Base-by-base conservation (phyloP, 92 coral and sea anemone genomes). In the Desmophyllum pertusum region DNA sequence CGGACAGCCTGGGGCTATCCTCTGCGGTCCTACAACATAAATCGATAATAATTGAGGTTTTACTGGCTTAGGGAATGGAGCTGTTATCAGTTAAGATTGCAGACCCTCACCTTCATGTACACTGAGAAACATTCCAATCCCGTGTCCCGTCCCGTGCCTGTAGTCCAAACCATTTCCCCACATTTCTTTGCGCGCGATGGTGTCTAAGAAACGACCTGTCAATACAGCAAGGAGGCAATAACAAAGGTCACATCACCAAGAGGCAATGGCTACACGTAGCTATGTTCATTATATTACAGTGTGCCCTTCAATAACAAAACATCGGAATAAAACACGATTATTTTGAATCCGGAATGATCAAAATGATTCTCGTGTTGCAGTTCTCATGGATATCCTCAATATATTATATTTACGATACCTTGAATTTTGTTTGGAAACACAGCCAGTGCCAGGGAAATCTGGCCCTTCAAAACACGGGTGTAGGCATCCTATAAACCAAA, bases 391-490 rank as follows among this genome's bases (percentile, higher is more conserved):
- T n/a, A n/a, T n/a, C n/a, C n/a, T 23, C 23, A 23, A 55, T 5
- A 55, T 21, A n/a, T n/a, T n/a, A 23, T 11, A 52, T 17, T 2
- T 19, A 21, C 4, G 1, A 5, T 55, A 96, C 98, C 98, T 64
- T 94, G 90, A 40, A 96, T 94, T n/a, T 33, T 86, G 74, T 96
- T 89, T 15, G 98, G 96, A 87, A 95, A 96, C 4, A 92, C 88
- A 68, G 86, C 48, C 59, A 87, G 53, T 13, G 96, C 94, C 21
- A 96, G 80, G n/a, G 86, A 88, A 85, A 94, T 94, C 74, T 90
- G 88, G 1, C 98, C 98, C 76, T 94, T 96, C 83, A 96, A 86
- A 69, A 96, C 89, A 45, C 98, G 98, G 14, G 98, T 96, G 67
- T 92, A 94, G 10, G 98, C 98, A 30, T 91, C 94, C 98, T 96